Conservation (phyloP, 1,140 invertebrate genomes). For the Drosophila lowei region DNA sequence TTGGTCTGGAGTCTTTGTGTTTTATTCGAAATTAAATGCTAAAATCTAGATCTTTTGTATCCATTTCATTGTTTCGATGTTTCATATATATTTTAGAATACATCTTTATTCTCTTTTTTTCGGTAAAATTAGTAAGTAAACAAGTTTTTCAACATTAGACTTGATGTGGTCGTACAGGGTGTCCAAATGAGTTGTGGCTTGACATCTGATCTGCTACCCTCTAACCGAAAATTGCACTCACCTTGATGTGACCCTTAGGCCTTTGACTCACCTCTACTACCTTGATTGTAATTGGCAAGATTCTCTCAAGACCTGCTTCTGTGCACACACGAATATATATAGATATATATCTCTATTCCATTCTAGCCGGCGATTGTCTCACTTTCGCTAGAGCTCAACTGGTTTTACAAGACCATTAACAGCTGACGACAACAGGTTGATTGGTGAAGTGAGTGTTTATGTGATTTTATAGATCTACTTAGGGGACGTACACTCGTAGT, state of each 20-base stretch:
- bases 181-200: constrained; percentile 11
- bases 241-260: constrained; percentile 24
- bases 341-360: background rate
- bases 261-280: constrained; percentile 9
- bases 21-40: constrained; percentile 56
- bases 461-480: constrained; percentile 15
- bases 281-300: constrained; percentile 1
- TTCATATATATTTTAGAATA: constrained; percentile 36
- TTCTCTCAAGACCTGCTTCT: constrained; percentile 2
- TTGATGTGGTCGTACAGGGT: constrained; percentile 59
- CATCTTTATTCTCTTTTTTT: constrained; percentile 39
- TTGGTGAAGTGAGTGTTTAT: constrained; percentile 8
- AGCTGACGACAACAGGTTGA: constrained; percentile 19
- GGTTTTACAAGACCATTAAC: constrained; percentile 43
- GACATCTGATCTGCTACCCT: background rate
- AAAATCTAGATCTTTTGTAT: constrained; percentile 42
- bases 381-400: constrained; percentile 38
- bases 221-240: constrained; percentile 17
- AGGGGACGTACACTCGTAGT: background rate
- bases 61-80: constrained; percentile 47
- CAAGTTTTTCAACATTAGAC: constrained; percentile 63
- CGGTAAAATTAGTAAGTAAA: constrained; percentile 50
- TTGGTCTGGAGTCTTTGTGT: constrained; percentile 24
- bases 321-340: background rate
- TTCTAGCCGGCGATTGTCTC: constrained; percentile 26